Evolutionary conservation across 2,888 invertebrate genomes (phyloP), one percentile per base, ranked within the genome.

Genomic region (Cataglyphis livida): DNA sequence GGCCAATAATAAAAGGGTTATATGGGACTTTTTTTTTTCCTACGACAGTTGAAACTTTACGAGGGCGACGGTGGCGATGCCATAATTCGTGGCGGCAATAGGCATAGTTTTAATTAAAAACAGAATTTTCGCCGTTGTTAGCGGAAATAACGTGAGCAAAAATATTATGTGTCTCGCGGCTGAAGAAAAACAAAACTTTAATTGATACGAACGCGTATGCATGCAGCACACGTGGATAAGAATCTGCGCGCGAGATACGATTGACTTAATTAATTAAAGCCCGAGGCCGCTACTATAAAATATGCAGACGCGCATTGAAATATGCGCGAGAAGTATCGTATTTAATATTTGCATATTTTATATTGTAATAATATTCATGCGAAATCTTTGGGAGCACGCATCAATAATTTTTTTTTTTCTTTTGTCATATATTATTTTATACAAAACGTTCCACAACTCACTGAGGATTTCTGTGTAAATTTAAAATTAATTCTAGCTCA

Each of bases 61-160:
- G 71, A 70, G 44, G 18, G 78, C 68, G 12, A 54, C 38, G 65
- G 32, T 21, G 32, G 28, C n/a, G 32, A 48, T 44, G 59, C 61
- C 82, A 66, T 61, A 78, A 82, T 82, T 82, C 78, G 66, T 59
- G 66, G n/a, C n/a, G 61, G 78, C 32, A 54, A 78, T 76, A 78
- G 66, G 78, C 76, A 51, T 78, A 65, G 66, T 68, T 78, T 76
- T 82, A 82, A 82, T 68, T 78, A 82, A 82, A 82, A 82, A 82
- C 68, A 76, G 61, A 68, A 76, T 59, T 48, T 51, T 7, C 66
- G 68, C 51, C 48, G 38, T 21, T 21, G 78, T 66, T 68, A 51
- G 78, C 66, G 66, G 61, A 68, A 78, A 62, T 66, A 78, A 82
- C 66, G 76, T 35, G 66, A 35, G 25, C 48, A 57, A 48, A 74